Percentiles rank a stretch among this genome's conserved stretches.
Evolutionary conservation across 2,888 invertebrate species (phyloP).

Genomic region (Nemurella pictetii): DNA sequence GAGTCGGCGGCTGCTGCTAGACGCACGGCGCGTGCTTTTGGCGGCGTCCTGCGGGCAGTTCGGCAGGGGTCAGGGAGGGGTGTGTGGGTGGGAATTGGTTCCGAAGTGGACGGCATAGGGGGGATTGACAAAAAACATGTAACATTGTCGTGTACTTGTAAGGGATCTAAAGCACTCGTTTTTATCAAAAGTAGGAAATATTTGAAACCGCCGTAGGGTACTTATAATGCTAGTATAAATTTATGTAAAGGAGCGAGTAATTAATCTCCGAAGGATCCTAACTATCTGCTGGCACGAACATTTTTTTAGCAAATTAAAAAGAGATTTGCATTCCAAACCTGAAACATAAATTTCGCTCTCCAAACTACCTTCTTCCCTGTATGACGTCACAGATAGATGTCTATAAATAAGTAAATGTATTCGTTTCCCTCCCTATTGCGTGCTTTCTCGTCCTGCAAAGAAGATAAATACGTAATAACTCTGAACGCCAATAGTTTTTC

Average conservation of each 20-base stretch:
- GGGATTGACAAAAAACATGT: no score
- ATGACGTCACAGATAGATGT: not conserved
- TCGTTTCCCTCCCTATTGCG: not conserved
- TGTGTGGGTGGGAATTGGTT: no score
- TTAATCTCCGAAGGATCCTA: no score
- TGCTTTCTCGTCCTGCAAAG: not conserved
- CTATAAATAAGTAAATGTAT: not conserved
- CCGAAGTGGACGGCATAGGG: no score
- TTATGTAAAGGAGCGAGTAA: no score
- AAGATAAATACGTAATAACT: not conserved
- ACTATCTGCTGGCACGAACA: no score
- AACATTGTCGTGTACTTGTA: no score
- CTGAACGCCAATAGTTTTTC: not conserved
- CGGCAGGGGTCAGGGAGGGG: no score
- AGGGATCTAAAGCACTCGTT: no score
- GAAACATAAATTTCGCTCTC: not conserved
- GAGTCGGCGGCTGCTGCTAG: not conserved
- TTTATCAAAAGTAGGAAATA: no score
- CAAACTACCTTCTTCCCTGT: not conserved
- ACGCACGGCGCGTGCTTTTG: not conserved
- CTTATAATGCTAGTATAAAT: no score
- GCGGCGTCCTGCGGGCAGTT: not conserved
- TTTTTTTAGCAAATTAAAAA: not conserved
- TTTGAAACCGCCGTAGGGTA: no score
- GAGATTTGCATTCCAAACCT: not conserved